A percentile compares a stretch with the other conserved stretches of the same genome.
phyloP scores from a whole-genome alignment of 1,140 invertebrate genomes.

The Ceratitis capitata region DNA sequence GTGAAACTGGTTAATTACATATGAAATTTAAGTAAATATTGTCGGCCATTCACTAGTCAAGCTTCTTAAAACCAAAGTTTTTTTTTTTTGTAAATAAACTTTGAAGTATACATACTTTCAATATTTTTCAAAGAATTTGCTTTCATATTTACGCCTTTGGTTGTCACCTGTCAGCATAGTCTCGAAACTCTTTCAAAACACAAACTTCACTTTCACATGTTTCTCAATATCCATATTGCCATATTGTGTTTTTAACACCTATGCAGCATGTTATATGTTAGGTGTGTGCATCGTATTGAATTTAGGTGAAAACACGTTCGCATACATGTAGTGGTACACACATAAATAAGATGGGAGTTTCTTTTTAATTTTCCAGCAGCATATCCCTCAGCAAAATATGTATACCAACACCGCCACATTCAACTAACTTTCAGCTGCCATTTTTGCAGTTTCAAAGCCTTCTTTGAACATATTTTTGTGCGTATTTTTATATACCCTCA shows the following conservation, averaged over 20 bases:
- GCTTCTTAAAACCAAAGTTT: too few relatives aligned
- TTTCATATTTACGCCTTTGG: neutral
- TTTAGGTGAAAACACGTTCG: too few relatives aligned
- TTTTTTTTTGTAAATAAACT: too few relatives aligned
- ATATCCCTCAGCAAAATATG: too few relatives aligned
- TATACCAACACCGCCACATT: neutral
- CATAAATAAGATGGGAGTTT: neutral
- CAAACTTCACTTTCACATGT: constrained; percentile 1
- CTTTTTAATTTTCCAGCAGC: neutral
- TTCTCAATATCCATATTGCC: neutral
- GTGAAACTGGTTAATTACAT: too few relatives aligned
- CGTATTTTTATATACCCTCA: neutral
- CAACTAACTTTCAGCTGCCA: too few relatives aligned
- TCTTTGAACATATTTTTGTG: neutral
- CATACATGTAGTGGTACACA: too few relatives aligned
- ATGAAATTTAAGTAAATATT: too few relatives aligned
- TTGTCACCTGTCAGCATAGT: neutral
- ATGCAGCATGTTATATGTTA: neutral
- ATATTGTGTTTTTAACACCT: constrained; percentile 23
- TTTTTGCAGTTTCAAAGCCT: neutral
- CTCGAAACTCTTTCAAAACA: neutral
- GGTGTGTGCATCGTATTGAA: too few relatives aligned
- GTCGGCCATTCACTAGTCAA: too few relatives aligned
- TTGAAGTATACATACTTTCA: too few relatives aligned
- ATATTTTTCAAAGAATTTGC: neutral